Evolutionary conservation across 2,888 invertebrate genomes (phyloP).

Genomic region (Cheilosia vulpina): DNA sequence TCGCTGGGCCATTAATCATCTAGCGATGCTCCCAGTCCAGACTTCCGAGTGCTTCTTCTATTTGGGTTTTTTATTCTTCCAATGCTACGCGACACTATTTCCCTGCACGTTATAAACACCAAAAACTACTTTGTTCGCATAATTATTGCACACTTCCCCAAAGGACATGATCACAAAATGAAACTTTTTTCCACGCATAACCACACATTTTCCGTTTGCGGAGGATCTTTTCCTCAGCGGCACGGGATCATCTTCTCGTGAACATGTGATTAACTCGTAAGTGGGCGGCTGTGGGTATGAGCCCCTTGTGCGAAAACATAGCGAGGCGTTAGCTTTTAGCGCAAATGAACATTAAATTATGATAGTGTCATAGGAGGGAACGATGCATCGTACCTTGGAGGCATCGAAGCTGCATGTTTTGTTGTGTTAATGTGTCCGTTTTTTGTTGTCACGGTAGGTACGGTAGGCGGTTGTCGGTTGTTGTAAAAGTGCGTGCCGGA

Average conservation of each 20-base stretch:
- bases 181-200: neutral
- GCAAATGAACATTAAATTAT: slow-evolving; percentile 57
- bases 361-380: slow-evolving; percentile 24
- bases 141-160: slow-evolving; percentile 14
- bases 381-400: slow-evolving; percentile 4
- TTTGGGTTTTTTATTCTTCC: neutral
- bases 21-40: slow-evolving; percentile 12
- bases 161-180: neutral
- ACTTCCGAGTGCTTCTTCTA: slow-evolving; percentile 3
- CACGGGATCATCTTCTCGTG: slow-evolving; percentile 17
- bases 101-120: slow-evolving; percentile 11
- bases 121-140: slow-evolving; percentile 4
- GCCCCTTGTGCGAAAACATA: slow-evolving; percentile 12
- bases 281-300: slow-evolving; percentile 32
- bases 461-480: slow-evolving; percentile 5
- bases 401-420: slow-evolving; percentile 11
- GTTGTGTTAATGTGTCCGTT: slow-evolving; percentile 17
- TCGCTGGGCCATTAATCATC: slow-evolving; percentile 37
- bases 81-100: slow-evolving; percentile 19
- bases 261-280: slow-evolving; percentile 7
- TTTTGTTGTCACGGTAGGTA: slow-evolving; percentile 14
- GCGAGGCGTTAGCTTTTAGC: slow-evolving; percentile 49
- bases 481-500: slow-evolving; percentile 7
- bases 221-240: neutral
- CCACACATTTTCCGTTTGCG: neutral